Evolutionary conservation across 1,140 invertebrate genomes (phyloP).

Genomic region (Pachypsylla venusta): DNA sequence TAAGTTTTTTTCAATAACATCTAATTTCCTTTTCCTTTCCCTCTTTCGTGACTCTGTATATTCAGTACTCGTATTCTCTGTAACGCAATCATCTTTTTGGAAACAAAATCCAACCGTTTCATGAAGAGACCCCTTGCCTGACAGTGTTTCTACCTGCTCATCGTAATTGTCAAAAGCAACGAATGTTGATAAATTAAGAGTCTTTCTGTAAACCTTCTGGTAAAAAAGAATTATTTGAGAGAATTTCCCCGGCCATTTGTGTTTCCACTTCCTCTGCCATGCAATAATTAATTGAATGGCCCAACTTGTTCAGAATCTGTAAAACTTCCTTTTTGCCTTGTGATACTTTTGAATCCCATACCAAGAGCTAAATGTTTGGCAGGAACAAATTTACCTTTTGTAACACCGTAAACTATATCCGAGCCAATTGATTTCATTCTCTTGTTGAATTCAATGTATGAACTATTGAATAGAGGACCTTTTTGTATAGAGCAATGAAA

Average conservation of each 20-base stretch:
- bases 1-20: constrained; percentile 18
- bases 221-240: constrained; percentile 19
- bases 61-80: constrained; percentile 13
- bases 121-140: constrained; percentile 32
- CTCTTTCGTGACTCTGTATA: constrained; percentile 4
- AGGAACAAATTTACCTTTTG: constrained; percentile 25
- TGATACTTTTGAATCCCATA: constrained; percentile 26
- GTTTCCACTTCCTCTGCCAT: constrained; percentile 25
- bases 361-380: constrained; percentile 26
- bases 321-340: constrained; percentile 26
- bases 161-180: constrained; percentile 34
- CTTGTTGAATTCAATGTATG: neutral
- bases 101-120: constrained; percentile 35
- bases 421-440: neutral
- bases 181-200: constrained; percentile 24
- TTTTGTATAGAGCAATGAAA: neutral
- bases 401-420: constrained; percentile 23
- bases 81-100: constrained; percentile 23
- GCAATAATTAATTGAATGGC: constrained; percentile 24
- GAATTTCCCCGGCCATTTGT: constrained; percentile 20
- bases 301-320: constrained; percentile 23
- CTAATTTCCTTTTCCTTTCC: constrained; percentile 15
- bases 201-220: constrained; percentile 22
- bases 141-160: constrained; percentile 31
- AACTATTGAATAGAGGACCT: neutral